These are phyloP conservation scores for Argya squamiceps DNA, from an alignment of 2,797 vertebrate species.

Conservation along the genomic window DNA sequence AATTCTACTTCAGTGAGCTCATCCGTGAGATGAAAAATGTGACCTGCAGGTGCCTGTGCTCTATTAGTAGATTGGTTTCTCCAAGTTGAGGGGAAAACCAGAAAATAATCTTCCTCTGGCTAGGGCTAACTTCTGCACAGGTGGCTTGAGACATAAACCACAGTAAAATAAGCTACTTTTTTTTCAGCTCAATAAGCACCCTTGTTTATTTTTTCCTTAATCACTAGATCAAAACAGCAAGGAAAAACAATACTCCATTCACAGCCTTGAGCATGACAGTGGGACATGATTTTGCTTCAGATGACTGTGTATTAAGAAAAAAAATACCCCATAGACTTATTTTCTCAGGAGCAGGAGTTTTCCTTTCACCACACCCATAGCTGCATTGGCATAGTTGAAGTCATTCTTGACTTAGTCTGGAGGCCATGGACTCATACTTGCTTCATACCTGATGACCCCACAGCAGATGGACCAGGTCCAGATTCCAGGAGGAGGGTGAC, in stretches of 20 bases:
- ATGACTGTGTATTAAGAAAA: accelerated
- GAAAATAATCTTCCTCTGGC: background rate
- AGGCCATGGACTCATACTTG: background rate
- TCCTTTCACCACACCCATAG: background rate
- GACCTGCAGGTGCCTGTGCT: background rate
- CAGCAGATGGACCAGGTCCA: too few species aligned
- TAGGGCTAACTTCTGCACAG: background rate
- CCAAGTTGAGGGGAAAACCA: background rate
- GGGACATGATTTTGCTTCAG: background rate
- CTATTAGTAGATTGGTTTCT: background rate
- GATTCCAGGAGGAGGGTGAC: background rate
- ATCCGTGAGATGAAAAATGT: background rate
- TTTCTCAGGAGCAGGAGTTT: background rate
- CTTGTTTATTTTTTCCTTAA: background rate
- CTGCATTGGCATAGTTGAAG: background rate
- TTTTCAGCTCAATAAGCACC: background rate
- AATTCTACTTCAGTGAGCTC: background rate
- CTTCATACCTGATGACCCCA: accelerated
- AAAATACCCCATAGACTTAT: accelerated
- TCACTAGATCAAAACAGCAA: background rate
- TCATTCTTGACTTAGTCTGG: background rate
- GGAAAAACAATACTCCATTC: background rate
- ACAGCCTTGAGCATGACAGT: background rate
- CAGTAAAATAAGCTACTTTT: accelerated
- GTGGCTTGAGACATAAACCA: background rate